Conservation (phyloP, 2,113 vertebrate species). For the Equus przewalskii region DNA sequence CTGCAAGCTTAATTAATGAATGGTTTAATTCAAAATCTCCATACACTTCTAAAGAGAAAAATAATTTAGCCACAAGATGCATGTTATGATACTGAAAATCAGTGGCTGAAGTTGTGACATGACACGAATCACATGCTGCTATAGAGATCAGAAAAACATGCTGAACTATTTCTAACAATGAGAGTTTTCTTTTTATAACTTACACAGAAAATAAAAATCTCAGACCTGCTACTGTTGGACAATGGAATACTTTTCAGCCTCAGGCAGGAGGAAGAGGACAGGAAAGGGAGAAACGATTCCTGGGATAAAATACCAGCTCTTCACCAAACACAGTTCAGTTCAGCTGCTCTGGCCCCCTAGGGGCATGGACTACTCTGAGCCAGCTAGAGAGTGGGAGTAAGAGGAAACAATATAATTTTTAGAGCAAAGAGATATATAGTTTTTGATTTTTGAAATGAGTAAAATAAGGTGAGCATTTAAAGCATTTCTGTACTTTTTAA, state of each 20-base stretch:
- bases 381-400: too few relatives aligned
- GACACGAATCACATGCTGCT: background rate
- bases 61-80: background rate
- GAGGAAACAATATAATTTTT: background rate
- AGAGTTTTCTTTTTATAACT: background rate
- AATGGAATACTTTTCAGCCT: background rate
- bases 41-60: conserved; percentile 43
- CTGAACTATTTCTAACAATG: background rate
- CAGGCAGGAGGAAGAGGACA: background rate
- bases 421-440: background rate
- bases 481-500: conserved; percentile 20
- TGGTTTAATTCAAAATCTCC: conserved; percentile 39
- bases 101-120: background rate
- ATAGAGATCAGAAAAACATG: background rate
- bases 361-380: background rate
- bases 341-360: background rate
- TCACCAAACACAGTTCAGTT: background rate
- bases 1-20: background rate
- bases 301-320: background rate
- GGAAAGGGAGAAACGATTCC: background rate
- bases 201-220: background rate
- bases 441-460: background rate
- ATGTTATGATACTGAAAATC: background rate
- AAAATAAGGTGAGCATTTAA: conserved; percentile 31
- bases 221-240: background rate